These are phyloP conservation scores for Heliornis fulica DNA, from an alignment of 2,113 vertebrate genomes.

Conservation along the genomic window DNA sequence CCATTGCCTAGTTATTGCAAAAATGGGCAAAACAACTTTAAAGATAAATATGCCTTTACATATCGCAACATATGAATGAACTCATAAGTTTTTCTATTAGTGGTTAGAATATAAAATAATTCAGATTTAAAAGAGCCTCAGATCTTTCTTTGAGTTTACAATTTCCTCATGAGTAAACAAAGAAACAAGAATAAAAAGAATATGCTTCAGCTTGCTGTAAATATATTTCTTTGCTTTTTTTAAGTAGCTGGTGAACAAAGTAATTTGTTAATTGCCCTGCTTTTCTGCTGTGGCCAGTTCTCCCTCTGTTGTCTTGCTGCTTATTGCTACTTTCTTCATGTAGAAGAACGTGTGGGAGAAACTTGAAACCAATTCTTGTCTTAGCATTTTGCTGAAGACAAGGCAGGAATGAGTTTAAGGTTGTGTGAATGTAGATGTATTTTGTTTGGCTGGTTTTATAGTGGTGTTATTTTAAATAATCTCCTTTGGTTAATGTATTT, in stretches of 20 bases:
- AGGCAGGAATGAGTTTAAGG: background rate
- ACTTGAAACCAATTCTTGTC: background rate
- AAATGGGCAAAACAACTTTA: background rate
- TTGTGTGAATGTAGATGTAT: too few relatives aligned
- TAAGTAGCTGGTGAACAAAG: background rate
- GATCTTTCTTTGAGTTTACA: background rate
- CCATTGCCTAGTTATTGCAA: background rate
- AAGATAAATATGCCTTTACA: background rate
- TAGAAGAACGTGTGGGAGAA: background rate
- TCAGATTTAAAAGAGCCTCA: background rate
- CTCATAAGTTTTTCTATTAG: background rate
- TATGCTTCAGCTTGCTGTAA: background rate
- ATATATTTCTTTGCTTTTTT: background rate
- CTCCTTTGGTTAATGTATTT: background rate
- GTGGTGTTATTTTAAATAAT: background rate
- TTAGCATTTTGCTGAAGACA: background rate
- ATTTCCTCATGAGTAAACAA: background rate
- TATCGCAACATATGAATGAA: background rate
- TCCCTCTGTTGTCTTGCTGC: fast-evolving
- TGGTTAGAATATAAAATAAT: background rate
- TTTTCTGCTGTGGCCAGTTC: background rate
- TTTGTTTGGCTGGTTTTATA: background rate
- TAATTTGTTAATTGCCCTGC: fast-evolving
- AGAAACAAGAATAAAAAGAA: background rate
- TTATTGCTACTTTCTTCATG: background rate